Base-by-base conservation (phyloP, 2,888 invertebrate species). In the Polydrusus pterygomalis region DNA sequence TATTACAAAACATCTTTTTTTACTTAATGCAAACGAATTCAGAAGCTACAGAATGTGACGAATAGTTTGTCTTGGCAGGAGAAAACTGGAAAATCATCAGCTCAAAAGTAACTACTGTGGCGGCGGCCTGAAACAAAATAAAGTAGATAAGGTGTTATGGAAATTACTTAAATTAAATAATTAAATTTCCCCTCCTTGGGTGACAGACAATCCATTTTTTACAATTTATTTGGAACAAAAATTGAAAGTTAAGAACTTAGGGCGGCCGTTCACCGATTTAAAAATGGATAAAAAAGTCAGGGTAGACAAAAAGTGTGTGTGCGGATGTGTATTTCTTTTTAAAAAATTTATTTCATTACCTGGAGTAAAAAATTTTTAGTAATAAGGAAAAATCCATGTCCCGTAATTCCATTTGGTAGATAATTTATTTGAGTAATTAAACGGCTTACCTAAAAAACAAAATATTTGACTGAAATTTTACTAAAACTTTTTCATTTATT, bases 391-490 rank as follows among this genome's bases (percentile, higher is more conserved):
- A 91, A 89, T 2, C 90, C 89, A 81, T 89, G 90, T 34, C 92
- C 93, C 11, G 91, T 90, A 47, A 93, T 83, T 0, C 90, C 90
- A 0, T 92, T 89, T 15, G 87, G 88, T 77, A 90, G 89, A 43
- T 90, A 87, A 47, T 88, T 87, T 76, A 92, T 88, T 85, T 92
- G 91, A 77, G 90, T 89, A 74, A 90, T 89, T 38, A 92, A 87
- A 63, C 92, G 88, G 81, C 89, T 90, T 60, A 92, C 88, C 91
- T 91, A 83, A 54, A 82, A 80, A 51, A 63, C 34, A 34, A 34
- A 9, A 34, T 34, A 34, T 25, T 25, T 25, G 25, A 25, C 25
- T 25, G 25, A 1, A 25, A 25, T 25, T 25, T 25, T 25, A 25
- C 25, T 25, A 25, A 1, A 25, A 5, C 25, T 25, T 5, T n/a